Conservation (phyloP, 2,113 vertebrate genomes). For the Bubo bubo region DNA sequence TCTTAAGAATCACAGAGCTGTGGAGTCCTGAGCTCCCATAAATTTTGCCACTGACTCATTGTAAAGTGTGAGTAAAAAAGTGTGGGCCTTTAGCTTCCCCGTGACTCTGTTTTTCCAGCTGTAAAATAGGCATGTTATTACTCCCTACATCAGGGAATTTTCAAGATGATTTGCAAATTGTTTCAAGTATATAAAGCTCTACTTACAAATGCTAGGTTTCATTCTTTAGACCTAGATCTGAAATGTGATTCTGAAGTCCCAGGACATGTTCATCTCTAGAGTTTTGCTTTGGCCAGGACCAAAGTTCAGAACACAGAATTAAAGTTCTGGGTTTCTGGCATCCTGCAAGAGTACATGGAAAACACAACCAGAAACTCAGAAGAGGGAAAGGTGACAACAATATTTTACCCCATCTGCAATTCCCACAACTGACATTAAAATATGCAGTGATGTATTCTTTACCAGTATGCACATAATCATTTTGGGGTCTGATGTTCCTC, state of each 20-base stretch:
- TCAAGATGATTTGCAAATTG: neutral
- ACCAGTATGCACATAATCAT: constrained; percentile 41
- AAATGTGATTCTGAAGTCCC: neutral
- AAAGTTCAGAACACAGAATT: neutral
- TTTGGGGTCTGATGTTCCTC: constrained; percentile 50
- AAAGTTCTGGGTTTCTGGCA: neutral
- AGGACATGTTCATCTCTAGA: neutral
- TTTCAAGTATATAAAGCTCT: neutral
- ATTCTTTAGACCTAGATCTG: neutral
- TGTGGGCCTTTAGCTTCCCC: neutral
- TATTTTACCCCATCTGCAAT: constrained; percentile 6
- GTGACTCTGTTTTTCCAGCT: neutral
- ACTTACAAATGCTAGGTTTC: neutral
- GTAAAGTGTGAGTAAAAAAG: neutral
- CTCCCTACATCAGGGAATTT: neutral
- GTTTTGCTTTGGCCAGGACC: neutral
- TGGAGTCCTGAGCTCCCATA: neutral
- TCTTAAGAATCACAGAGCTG: neutral
- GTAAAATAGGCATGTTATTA: neutral
- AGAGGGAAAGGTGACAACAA: constrained; percentile 34
- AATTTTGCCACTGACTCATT: neutral
- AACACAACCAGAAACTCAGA: neutral
- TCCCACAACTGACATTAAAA: constrained; percentile 49
- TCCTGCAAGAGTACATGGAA: neutral
- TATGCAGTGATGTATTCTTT: constrained; percentile 25